Percentiles rank a stretch among this genome's conserved stretches.
phyloP scores from a whole-genome alignment of 2,113 vertebrate species.

The Petrocephalus microphthalmus region DNA sequence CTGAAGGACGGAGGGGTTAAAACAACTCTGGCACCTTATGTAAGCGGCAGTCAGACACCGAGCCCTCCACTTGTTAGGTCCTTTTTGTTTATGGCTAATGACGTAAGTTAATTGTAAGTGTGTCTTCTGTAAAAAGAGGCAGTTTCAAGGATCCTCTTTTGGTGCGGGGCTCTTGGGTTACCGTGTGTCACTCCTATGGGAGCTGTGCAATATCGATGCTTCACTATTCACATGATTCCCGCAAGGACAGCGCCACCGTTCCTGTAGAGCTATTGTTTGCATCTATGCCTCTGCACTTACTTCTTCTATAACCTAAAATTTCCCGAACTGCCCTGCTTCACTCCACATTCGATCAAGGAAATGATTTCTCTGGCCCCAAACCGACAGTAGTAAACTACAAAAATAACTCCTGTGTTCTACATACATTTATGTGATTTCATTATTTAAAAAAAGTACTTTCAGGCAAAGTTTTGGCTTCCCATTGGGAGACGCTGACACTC shows the following conservation, averaged over 20 bases:
- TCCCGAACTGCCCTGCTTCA: neutral
- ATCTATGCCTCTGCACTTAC: neutral
- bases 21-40: neutral
- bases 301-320: neutral
- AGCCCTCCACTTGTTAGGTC: neutral
- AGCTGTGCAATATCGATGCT: neutral
- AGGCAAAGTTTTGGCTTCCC: neutral
- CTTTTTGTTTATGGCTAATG: neutral
- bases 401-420: neutral
- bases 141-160: neutral
- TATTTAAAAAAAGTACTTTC: neutral
- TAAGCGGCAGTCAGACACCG: neutral
- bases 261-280: neutral
- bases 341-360: neutral
- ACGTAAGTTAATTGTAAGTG: neutral
- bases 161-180: neutral
- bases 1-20: neutral
- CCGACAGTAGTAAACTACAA: neutral
- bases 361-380: neutral
- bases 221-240: neutral
- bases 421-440: slow-evolving; percentile 1
- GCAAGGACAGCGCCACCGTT: neutral
- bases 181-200: neutral
- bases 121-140: neutral
- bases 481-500: neutral